Base-by-base conservation (phyloP, 2,113 vertebrate species). In the Aegypius monachus region DNA sequence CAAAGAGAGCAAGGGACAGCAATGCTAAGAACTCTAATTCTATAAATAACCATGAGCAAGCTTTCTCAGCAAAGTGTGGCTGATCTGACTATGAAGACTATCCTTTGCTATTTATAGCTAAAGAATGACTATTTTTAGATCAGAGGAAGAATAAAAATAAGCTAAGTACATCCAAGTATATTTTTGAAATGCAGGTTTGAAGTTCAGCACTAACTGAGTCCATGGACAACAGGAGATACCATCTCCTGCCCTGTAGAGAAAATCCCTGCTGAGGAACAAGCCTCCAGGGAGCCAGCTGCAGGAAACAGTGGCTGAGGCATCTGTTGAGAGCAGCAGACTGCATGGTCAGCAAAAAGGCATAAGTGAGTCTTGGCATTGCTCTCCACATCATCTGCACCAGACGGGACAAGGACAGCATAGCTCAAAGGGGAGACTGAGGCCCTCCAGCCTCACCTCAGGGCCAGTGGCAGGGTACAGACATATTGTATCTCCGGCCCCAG, bases 31-130 rank as follows among this genome's bases (percentile, higher is more conserved):
- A 38, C 22, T 48, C 26, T 52, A 42, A 36, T 59, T 55, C 75
- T 68, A 71, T 72, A 89, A 94, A 92, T 72, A 96, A 95, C 32
- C 48, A 77, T 48, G 42, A 63, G 50, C 11, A 67, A 88, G 58
- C 3, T 58, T 88, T 90, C 74, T 73, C 65, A 82, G 67, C 2
- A 2, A 75, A 71, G 47, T 80, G 48, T 72, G 42, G 59, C 78
- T 95, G 82, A 87, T 83, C 67, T 80, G 52, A 82, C 61, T 78
- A 36, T 61, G 55, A 90, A 91, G 53, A 71, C 50, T 86, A 66
- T 56, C 13, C 12, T 92, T 93, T 84, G 58, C 42, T 97, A 92
- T 96, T 95, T 96, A 96, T 62, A 97, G 63, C 40, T 86, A 72
- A 72, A 79, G 71, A 92, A 72, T 6, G 6, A 88, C 34, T 72